Evolutionary conservation across 64 coral and sea anemone genomes (phyloP).

Genomic region (Stylophora pistillata): DNA sequence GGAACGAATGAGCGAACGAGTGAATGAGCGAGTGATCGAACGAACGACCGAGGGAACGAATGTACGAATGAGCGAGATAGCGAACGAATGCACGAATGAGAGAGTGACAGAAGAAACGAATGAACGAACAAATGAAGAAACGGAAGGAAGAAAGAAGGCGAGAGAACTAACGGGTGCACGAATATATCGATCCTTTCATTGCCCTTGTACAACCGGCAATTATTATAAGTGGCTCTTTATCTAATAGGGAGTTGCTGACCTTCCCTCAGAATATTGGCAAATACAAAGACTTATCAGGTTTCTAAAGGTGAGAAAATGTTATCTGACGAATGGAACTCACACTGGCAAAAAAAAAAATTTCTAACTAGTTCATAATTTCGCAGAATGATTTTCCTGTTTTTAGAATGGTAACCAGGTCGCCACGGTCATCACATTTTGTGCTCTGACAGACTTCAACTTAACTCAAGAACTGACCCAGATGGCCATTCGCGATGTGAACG

Average conservation of each 20-base stretch:
- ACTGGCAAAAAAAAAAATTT: background rate
- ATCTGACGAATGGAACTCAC: background rate
- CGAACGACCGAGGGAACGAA: too few relatives aligned
- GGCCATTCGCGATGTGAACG: constrained; percentile 85
- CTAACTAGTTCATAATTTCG: background rate
- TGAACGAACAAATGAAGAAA: too few relatives aligned
- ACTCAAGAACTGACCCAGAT: constrained; percentile 81
- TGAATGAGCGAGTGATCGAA: too few relatives aligned
- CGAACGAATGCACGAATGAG: too few relatives aligned
- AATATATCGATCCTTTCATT: too few relatives aligned
- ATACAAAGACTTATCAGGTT: constrained; percentile 89
- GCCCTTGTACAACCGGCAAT: too few relatives aligned
- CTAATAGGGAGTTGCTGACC: constrained; percentile 59
- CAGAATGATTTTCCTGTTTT: background rate
- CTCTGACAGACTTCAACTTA: constrained; percentile 86
- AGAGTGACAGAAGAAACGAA: too few relatives aligned
- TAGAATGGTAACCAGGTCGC: constrained; percentile 92
- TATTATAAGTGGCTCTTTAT: background rate
- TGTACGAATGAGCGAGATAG: too few relatives aligned
- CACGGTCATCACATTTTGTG: constrained; percentile 85
- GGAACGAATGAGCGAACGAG: background rate
- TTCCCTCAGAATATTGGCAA: constrained; percentile 93
- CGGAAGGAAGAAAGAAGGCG: too few relatives aligned
- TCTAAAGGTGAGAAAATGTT: constrained; percentile 57
- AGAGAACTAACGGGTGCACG: too few relatives aligned